phyloP scores from a whole-genome alignment of 92 coral and sea anemone genomes.

The Epizoanthus scotinus region DNA sequence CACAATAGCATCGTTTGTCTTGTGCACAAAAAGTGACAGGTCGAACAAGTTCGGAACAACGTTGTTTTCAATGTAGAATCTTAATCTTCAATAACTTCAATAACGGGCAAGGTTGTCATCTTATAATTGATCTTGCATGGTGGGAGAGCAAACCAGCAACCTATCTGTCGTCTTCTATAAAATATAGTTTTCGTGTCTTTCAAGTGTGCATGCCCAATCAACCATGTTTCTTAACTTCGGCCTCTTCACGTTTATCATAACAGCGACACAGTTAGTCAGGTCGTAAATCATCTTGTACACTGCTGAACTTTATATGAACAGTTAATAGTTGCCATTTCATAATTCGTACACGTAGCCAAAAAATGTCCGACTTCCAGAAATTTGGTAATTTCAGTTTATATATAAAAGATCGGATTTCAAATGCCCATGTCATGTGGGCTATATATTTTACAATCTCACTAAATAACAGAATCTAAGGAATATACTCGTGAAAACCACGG shows the following conservation, averaged over 20 bases:
- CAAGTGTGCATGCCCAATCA: neutral
- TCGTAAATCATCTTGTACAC: neutral
- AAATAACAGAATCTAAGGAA: too few species aligned
- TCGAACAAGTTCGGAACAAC: neutral
- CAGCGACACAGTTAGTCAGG: neutral
- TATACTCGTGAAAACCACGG: too few species aligned
- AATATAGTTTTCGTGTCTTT: conserved; percentile 22
- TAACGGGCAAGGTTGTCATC: neutral
- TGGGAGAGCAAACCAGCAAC: neutral
- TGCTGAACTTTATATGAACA: neutral
- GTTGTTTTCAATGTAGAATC: too few species aligned
- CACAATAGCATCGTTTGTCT: neutral
- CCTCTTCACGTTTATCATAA: neutral
- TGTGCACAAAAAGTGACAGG: conserved; percentile 16
- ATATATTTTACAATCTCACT: too few species aligned
- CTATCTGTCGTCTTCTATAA: neutral
- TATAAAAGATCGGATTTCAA: too few species aligned
- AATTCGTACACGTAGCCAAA: neutral
- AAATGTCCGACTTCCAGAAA: neutral
- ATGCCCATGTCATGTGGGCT: too few species aligned
- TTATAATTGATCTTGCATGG: conserved; percentile 4
- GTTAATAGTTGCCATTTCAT: neutral
- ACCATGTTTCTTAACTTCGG: conserved; percentile 2
- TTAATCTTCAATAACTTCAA: too few species aligned
- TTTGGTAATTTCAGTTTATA: too few species aligned